These are phyloP conservation scores for Amphimallon solstitiale DNA, from an alignment of 2,888 invertebrate genomes.

Conservation along the genomic window DNA sequence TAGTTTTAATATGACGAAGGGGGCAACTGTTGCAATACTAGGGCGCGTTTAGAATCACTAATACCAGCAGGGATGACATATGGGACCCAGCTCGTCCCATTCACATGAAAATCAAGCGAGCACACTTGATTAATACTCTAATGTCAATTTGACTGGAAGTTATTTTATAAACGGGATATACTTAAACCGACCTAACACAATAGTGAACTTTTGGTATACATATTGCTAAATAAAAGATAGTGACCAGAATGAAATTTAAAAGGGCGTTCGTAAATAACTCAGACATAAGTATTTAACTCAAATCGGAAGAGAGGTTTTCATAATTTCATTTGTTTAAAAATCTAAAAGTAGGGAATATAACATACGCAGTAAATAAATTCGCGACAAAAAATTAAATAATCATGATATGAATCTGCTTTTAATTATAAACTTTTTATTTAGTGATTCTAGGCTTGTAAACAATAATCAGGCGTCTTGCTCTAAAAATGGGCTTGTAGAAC, in stretches of 20 bases:
- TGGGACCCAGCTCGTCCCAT: slow-evolving; percentile 56
- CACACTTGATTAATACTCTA: slow-evolving; percentile 61
- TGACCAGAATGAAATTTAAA: background rate
- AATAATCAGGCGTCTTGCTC: too few relatives aligned
- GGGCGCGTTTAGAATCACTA: slow-evolving; percentile 43
- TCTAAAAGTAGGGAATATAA: too few relatives aligned
- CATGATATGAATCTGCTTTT: too few relatives aligned
- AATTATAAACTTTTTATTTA: too few relatives aligned
- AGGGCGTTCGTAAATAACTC: too few relatives aligned
- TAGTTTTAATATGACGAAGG: slow-evolving; percentile 46
- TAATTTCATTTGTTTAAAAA: too few relatives aligned
- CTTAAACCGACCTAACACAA: slow-evolving; percentile 32
- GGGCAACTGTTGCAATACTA: slow-evolving; percentile 25
- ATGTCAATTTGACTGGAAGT: slow-evolving; percentile 60
- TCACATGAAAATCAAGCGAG: slow-evolving; percentile 58
- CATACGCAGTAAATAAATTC: too few relatives aligned
- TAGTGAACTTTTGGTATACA: slow-evolving; percentile 21
- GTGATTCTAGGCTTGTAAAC: too few relatives aligned
- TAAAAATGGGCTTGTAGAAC: too few relatives aligned
- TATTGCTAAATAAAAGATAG: background rate
- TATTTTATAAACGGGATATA: slow-evolving; percentile 55
- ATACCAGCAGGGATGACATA: slow-evolving; percentile 56
- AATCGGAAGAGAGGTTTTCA: too few relatives aligned
- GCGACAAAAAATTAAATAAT: too few relatives aligned
- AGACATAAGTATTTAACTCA: too few relatives aligned